Base-by-base conservation (phyloP, 2,888 invertebrate genomes). In the Biston betularia region DNA sequence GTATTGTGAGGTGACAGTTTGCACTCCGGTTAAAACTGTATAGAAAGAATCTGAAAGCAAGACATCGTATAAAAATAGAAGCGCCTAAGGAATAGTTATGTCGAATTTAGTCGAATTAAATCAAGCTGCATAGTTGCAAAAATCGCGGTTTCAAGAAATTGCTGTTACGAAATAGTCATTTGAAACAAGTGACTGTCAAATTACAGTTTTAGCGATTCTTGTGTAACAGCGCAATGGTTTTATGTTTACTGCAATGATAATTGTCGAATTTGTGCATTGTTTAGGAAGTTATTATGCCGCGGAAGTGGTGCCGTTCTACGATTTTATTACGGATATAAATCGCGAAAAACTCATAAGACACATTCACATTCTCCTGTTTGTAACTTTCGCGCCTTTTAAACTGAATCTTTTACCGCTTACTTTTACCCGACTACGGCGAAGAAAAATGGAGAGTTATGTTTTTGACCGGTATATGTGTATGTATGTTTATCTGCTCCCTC, bases 181-280 rank as follows among this genome's bases (percentile, higher is more conserved):
- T 68, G 66, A 71, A 69, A 68, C 71, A 67, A 72, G 68, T 56
- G 67, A 70, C 71, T 73, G 69, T 64, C 71, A 66, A 71, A 69
- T 69, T 69, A 67, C 70, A 69, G 57, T 65, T 66, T 65, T 69
- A 70, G 59, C 58, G 63, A 55, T 60, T 64, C 59, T 72, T 70
- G 65, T 58, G 72, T 61, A 68, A 72, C 55, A 15, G 59, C 57
- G 52, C n/a, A 65, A 65, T 58, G 12, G 63, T 65, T 67, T 63
- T 54, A 63, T 69, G 65, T 66, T 69, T 58, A 38, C 63, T 71
- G 59, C 63, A 59, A 65, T 38, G 34, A 46, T 60, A 57, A 63
- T 64, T 59, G 59, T 59, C 63, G 63, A 46, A 40, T 56, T 56
- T 58, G 63, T 46, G 46, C 59, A 62, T 64, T 69, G 56, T 54